Evolutionary conservation across 92 coral and sea anemone species (phyloP).

Genomic region (Siderastrea radians): DNA sequence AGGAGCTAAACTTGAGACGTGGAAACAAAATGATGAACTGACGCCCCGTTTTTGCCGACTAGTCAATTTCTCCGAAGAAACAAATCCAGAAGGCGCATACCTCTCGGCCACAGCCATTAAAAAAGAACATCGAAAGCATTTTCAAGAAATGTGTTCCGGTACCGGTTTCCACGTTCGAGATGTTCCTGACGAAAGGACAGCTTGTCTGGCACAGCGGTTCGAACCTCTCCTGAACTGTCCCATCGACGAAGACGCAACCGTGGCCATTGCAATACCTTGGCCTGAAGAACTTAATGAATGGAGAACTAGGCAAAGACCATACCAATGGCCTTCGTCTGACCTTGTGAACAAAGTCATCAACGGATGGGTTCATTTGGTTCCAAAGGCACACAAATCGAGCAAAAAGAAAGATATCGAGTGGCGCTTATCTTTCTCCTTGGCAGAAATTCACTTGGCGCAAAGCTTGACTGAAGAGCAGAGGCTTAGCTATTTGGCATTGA

Average conservation of each 20-base stretch:
- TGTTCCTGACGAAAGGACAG: too few species aligned
- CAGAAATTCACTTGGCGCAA: slow-evolving; percentile 10
- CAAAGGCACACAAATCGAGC: slow-evolving; percentile 15
- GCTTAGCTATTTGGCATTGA: slow-evolving; percentile 28
- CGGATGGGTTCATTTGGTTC: slow-evolving; percentile 23
- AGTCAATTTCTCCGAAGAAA: background rate
- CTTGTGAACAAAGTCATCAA: slow-evolving; percentile 25
- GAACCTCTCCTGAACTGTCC: background rate
- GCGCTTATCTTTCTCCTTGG: slow-evolving; percentile 20
- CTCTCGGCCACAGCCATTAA: too few species aligned
- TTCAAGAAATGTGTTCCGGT: background rate
- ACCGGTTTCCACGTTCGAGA: too few species aligned
- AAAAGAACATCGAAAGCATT: background rate
- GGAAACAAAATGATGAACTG: slow-evolving; percentile 16
- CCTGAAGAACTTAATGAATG: slow-evolving; percentile 27
- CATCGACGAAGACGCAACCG: slow-evolving; percentile 4
- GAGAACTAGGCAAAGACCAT: slow-evolving; percentile 18
- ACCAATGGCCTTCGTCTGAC: slow-evolving; percentile 21
- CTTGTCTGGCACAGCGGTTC: background rate
- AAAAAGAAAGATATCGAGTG: slow-evolving; percentile 24
- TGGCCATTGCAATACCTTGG: slow-evolving; percentile 18
- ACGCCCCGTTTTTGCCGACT: slow-evolving; percentile 28
- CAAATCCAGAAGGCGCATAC: too few species aligned
- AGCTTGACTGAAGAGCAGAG: slow-evolving; percentile 37
- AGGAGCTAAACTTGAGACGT: slow-evolving; percentile 25